Conservation (phyloP, 1,140 invertebrate genomes). For the Ganaspis sp. region DNA sequence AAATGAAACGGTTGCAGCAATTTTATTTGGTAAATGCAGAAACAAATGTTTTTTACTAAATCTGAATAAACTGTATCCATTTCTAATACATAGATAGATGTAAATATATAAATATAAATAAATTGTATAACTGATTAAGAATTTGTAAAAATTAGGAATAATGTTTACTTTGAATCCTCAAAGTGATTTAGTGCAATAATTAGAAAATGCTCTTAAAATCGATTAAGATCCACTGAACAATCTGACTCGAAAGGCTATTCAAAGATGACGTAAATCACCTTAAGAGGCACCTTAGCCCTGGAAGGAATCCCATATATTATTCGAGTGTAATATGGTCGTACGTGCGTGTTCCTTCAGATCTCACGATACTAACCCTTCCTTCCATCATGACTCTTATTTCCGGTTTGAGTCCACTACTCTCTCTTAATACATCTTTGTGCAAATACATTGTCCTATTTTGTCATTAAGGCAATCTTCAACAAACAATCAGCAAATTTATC, state of each 20-base stretch:
- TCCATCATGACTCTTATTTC: conserved; percentile 67
- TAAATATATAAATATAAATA: too few species aligned
- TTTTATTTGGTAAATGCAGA: too few species aligned
- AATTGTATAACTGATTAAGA: too few species aligned
- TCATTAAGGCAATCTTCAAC: not conserved
- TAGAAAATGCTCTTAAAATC: conserved; percentile 42
- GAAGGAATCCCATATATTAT: conserved; percentile 73
- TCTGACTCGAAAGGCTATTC: conserved; percentile 64
- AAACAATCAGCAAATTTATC: not conserved
- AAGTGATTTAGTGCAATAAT: conserved; percentile 44
- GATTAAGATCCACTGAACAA: conserved; percentile 55
- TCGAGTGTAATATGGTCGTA: conserved; percentile 71
- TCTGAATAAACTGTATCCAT: too few species aligned
- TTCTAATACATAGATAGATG: too few species aligned
- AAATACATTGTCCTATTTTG: conserved; percentile 2
- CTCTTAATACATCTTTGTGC: not conserved
- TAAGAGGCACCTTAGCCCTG: conserved; percentile 63
- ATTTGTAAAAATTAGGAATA: too few species aligned
- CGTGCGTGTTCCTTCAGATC: conserved; percentile 73
- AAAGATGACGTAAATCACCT: conserved; percentile 75
- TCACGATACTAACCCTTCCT: conserved; percentile 65
- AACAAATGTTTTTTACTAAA: too few species aligned
- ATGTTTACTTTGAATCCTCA: not conserved
- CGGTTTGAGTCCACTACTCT: conserved; percentile 59
- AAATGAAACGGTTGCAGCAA: too few species aligned